These are phyloP conservation scores for Muntiacus reevesi DNA, from an alignment of 2,113 vertebrate genomes.

Conservation along the genomic window DNA sequence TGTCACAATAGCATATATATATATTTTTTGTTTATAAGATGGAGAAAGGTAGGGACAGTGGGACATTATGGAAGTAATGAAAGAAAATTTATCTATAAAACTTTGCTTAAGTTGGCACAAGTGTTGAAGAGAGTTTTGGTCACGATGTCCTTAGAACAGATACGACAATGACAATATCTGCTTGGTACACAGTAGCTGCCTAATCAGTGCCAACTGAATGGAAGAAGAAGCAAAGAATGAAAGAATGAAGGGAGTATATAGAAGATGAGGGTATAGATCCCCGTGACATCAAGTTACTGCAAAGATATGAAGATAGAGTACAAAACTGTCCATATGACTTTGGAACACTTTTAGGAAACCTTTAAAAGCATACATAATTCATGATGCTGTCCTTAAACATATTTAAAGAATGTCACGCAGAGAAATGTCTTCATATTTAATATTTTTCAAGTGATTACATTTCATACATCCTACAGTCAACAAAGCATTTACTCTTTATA, in stretches of 20 bases:
- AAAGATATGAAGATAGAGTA: not conserved
- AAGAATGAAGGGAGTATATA: not conserved
- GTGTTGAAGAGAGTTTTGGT: not conserved
- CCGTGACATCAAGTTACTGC: not conserved
- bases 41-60: not conserved
- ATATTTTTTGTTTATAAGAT: not conserved
- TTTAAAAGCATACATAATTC: conserved; percentile 42
- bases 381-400: not conserved
- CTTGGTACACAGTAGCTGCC: not conserved
- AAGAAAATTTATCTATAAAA: not conserved
- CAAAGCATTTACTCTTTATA: not conserved
- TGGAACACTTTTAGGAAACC: conserved; percentile 15
- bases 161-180: not conserved
- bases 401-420: conserved; percentile 16
- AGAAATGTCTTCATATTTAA: conserved; percentile 30
- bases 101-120: not conserved
- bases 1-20: not conserved
- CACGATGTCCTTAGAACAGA: not conserved
- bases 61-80: not conserved
- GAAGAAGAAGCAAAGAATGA: not conserved
- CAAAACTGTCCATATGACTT: not conserved
- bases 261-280: not conserved
- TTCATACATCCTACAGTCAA: not conserved
- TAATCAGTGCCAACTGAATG: not conserved
- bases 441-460: conserved; percentile 21